Evolutionary conservation across 2,888 invertebrate genomes (phyloP).

Genomic region (Agonopterix subpropinquella): DNA sequence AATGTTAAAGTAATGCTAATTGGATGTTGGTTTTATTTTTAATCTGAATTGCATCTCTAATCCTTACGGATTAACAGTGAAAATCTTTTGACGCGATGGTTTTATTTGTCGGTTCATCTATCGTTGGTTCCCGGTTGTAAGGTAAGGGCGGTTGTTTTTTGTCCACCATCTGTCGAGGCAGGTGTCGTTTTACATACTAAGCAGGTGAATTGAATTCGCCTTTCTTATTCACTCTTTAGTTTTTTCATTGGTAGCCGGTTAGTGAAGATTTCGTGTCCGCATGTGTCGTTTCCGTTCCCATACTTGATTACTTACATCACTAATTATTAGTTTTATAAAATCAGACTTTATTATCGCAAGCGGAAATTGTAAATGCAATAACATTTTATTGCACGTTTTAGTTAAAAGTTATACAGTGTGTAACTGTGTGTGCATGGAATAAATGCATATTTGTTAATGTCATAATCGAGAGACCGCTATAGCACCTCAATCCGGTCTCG

Average conservation of each 20-base stretch:
- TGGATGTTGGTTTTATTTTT: too few species aligned
- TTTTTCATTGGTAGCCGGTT: slow-evolving; percentile 1
- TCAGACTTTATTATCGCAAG: slow-evolving; percentile 4
- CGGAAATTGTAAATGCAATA: slow-evolving; percentile 5
- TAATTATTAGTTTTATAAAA: slow-evolving; percentile 7
- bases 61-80: slow-evolving; percentile 1
- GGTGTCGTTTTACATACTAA: slow-evolving; percentile 66
- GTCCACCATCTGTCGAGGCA: slow-evolving; percentile 63
- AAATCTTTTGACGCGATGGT: not conserved
- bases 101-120: slow-evolving; percentile 10
- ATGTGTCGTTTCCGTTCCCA: slow-evolving; percentile 8
- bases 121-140: slow-evolving; percentile 29
- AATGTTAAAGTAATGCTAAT: too few species aligned
- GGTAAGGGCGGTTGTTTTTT: slow-evolving; percentile 47
- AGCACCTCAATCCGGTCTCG: slow-evolving; percentile 3
- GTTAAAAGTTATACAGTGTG: not conserved
- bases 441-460: too few species aligned
- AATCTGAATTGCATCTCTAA: not conserved
- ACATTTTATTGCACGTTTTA: slow-evolving; percentile 1
- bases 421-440: not conserved
- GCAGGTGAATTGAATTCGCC: slow-evolving; percentile 66
- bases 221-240: slow-evolving; percentile 22
- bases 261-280: slow-evolving; percentile 10
- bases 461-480: slow-evolving; percentile 3
- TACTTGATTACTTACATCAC: slow-evolving; percentile 7